Conservation (phyloP, 2,113 vertebrate genomes). For the Tapirus terrestris region DNA sequence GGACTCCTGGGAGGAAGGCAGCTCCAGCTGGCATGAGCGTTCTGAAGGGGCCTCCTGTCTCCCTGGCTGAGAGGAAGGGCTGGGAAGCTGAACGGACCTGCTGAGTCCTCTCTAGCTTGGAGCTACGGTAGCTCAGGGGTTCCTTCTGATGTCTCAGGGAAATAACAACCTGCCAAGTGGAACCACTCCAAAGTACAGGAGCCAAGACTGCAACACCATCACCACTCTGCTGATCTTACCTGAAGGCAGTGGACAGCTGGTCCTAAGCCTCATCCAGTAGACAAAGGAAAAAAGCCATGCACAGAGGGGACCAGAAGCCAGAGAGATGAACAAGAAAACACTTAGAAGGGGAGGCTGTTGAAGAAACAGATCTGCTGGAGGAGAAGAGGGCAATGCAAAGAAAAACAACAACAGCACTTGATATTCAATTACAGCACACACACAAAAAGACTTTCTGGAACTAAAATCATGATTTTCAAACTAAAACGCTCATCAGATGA, state of each 20-base stretch:
- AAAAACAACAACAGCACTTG: not conserved
- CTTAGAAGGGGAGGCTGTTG: not conserved
- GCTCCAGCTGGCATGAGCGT: not conserved
- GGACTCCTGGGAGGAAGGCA: not conserved
- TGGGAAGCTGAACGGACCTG: not conserved
- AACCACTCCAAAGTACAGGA: not conserved
- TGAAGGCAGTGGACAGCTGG: not conserved
- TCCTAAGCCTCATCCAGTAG: not conserved
- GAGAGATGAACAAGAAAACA: not conserved
- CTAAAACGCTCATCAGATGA: conserved; percentile 27
- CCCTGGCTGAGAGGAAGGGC: not conserved
- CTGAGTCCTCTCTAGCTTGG: not conserved
- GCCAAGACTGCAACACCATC: not conserved
- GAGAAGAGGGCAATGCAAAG: not conserved
- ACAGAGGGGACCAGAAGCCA: not conserved
- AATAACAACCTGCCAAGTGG: not conserved
- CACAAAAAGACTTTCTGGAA: not conserved
- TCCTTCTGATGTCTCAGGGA: not conserved
- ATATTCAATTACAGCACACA: not conserved
- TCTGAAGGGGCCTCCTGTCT: not conserved
- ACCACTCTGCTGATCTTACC: not conserved
- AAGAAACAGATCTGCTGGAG: not conserved
- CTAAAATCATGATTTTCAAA: conserved; percentile 40
- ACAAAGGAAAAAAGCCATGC: not conserved
- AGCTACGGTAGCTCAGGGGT: not conserved